Conservation (phyloP, 2,888 invertebrate genomes). For the Candidula unifasciata region DNA sequence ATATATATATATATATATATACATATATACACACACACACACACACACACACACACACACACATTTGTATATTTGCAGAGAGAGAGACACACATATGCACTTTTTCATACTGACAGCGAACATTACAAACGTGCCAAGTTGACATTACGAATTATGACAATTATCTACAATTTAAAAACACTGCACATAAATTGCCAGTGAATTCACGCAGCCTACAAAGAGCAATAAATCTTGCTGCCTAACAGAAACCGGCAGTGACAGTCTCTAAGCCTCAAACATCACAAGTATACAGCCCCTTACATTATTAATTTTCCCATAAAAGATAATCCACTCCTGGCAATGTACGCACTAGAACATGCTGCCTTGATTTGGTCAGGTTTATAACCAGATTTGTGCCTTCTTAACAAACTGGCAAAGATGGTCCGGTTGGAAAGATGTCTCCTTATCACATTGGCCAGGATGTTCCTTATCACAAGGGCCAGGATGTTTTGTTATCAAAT, state of each 20-base stretch:
- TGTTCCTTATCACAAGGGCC: too few species aligned
- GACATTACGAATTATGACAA: background rate
- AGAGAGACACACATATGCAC: too few species aligned
- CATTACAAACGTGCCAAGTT: background rate
- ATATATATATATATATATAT: too few species aligned
- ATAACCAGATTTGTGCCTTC: background rate
- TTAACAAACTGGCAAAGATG: too few species aligned
- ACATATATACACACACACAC: too few species aligned
- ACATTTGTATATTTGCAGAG: too few species aligned
- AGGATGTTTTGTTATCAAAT: too few species aligned
- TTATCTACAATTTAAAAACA: background rate
- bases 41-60: too few species aligned
- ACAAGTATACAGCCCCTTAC: background rate
- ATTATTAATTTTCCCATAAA: slow-evolving; percentile 20
- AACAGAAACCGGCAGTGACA: background rate
- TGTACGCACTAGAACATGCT: background rate
- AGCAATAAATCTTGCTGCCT: slow-evolving; percentile 18
- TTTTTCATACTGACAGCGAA: too few species aligned
- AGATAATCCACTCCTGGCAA: background rate
- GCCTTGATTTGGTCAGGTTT: background rate
- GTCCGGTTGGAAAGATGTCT: background rate
- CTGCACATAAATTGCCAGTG: background rate
- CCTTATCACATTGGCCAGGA: too few species aligned
- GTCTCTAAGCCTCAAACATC: background rate
- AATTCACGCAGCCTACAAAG: background rate